Evolutionary conservation across 37 sponge, comb jelly and placozoan genomes (phyloP).

Genomic region (Geodia barretti): DNA sequence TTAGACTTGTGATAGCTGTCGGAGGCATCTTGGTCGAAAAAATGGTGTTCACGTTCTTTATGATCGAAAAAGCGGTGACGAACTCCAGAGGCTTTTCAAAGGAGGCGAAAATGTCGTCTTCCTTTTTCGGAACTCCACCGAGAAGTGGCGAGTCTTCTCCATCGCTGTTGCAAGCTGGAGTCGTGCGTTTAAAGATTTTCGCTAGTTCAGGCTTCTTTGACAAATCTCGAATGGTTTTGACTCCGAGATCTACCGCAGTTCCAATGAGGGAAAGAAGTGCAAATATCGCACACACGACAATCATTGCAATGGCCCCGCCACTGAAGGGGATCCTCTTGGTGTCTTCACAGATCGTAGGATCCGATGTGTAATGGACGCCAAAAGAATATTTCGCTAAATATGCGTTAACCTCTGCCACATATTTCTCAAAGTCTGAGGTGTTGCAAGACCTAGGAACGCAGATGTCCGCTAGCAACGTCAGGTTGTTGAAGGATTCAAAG

Average conservation of each 20-base stretch:
- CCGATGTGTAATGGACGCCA: neutral
- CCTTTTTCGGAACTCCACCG: neutral
- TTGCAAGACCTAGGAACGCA: conserved; percentile 39
- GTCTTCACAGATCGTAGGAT: neutral
- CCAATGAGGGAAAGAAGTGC: conserved; percentile 4
- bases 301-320: conserved; percentile 36
- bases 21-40: conserved; percentile 63
- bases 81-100: conserved; percentile 1
- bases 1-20: conserved; percentile 65
- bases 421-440: neutral
- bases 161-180: neutral
- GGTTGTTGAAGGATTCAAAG: neutral
- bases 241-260: conserved; percentile 6
- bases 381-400: neutral
- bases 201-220: neutral
- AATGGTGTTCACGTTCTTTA: conserved; percentile 53
- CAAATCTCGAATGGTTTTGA: neutral
- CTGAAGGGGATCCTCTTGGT: neutral
- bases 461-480: neutral
- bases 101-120: neutral
- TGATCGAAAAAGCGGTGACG: conserved; percentile 50
- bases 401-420: neutral
- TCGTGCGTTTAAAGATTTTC: neutral
- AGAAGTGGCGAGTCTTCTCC: neutral
- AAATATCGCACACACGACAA: conserved; percentile 24